These are phyloP conservation scores for Rousettus leschenaultii DNA, from an alignment of 2,113 vertebrate genomes.

Conservation along the genomic window DNA sequence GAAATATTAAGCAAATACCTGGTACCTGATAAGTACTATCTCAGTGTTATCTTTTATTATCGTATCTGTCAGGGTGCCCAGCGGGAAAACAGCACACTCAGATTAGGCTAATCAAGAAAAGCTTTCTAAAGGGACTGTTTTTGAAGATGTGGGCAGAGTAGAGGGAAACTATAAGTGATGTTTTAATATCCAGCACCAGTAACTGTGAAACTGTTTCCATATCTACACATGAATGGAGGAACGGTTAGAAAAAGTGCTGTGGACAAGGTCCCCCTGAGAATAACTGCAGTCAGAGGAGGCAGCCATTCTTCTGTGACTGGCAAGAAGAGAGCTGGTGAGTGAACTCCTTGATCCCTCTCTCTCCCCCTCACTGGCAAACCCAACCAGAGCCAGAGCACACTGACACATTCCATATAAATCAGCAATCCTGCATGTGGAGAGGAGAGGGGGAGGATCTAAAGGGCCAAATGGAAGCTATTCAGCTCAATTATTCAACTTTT, in stretches of 20 bases:
- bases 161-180: neutral
- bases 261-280: neutral
- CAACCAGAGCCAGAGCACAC: neutral
- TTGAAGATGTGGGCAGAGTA: neutral
- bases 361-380: neutral
- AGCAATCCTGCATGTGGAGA: neutral
- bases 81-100: neutral
- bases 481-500: neutral
- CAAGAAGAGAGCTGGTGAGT: neutral
- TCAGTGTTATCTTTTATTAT: neutral
- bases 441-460: too few relatives aligned
- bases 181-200: neutral
- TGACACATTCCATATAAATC: neutral
- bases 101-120: neutral
- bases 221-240: neutral
- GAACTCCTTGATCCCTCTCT: neutral
- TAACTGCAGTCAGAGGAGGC: neutral
- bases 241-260: neutral
- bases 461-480: neutral
- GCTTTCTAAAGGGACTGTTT: neutral
- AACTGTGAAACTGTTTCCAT: neutral
- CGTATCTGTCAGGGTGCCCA: neutral
- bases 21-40: neutral
- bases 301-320: neutral
- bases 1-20: neutral